Base-by-base conservation (phyloP, 2,797 vertebrate species). In the Chaetodon trifasciatus region DNA sequence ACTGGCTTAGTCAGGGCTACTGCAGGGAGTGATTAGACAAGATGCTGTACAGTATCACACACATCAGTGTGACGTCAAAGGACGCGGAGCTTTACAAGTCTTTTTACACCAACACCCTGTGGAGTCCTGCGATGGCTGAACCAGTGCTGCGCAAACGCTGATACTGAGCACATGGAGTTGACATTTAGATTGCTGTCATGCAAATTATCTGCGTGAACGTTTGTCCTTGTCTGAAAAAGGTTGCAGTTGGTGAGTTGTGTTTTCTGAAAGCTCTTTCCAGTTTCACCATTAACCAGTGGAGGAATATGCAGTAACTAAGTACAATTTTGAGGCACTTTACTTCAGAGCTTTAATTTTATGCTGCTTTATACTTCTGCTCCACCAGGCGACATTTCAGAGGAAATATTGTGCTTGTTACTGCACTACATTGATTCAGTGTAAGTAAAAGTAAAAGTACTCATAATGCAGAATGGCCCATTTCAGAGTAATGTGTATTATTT, bases 1-100 rank as follows among this genome's bases (percentile, higher is more conserved):
- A 84, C 72, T 7, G 82, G 84, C 88, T 92, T 88, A 90, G 91
- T 93, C 86, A 93, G 88, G 76, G 50, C 74, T 82, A 76, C 83
- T 81, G 82, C 87, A 77, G 87, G 63, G 76, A 88, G 75, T 74
- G 86, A 92, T 91, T 85, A 87, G 85, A 90, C 64, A 61, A 83
- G 74, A 85, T 85, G 79, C 69, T 65, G 80, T 86, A 87, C 87
- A 83, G 79, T 76, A 83, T 84, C 89, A 74, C 81, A 84, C 63
- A 69, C 77, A 76, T 64, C 73, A n/a, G 77, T 28, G 23, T 86
- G 79, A 87, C 72, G 82, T 86, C 74, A 76, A 69, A 71, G 74
- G 62, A 71, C 71, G 55, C 64, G 16, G 47, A 70, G 73, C 55
- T 79, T 86, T 79, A 17, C 62, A 74, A 88, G 70, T 81, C 68